Conservation (phyloP, 2,113 vertebrate species). For the Channa argus region DNA sequence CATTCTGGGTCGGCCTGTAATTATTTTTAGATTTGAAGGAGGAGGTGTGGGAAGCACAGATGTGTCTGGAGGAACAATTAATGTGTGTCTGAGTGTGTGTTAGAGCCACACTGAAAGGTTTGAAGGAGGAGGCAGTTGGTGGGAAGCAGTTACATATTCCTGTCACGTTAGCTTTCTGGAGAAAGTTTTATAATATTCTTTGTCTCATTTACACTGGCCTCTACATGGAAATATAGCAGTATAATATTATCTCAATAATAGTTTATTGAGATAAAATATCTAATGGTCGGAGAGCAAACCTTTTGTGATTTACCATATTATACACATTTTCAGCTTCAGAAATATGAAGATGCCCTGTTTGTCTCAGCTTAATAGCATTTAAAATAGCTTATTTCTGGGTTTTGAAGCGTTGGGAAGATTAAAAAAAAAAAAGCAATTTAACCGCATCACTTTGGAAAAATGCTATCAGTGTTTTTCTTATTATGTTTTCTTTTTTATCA, state of each 20-base stretch:
- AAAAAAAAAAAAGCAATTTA: background rate
- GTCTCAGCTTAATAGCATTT: too few relatives aligned
- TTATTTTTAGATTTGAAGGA: slow-evolving; percentile 58
- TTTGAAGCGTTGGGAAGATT: background rate
- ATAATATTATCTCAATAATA: too few relatives aligned
- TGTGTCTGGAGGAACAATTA: slow-evolving; percentile 47
- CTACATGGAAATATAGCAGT: background rate
- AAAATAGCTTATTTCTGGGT: background rate
- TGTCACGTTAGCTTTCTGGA: slow-evolving; percentile 5
- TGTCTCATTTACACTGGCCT: background rate
- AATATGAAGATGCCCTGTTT: background rate
- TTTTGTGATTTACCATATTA: background rate
- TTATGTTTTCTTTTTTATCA: background rate
- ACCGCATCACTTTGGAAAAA: background rate
- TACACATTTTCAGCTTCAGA: background rate
- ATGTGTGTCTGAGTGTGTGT: slow-evolving; percentile 19
- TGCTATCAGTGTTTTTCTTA: background rate
- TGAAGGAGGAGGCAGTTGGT: slow-evolving; percentile 13
- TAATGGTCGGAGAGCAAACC: background rate
- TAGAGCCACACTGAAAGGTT: background rate
- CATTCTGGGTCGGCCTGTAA: slow-evolving; percentile 27
- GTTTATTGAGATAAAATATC: background rate
- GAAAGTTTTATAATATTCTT: slow-evolving; percentile 4
- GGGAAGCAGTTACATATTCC: background rate
- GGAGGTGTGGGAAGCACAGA: slow-evolving; percentile 42